Conservation (phyloP, 2,113 vertebrate species). For the Notarius quadriscutis region DNA sequence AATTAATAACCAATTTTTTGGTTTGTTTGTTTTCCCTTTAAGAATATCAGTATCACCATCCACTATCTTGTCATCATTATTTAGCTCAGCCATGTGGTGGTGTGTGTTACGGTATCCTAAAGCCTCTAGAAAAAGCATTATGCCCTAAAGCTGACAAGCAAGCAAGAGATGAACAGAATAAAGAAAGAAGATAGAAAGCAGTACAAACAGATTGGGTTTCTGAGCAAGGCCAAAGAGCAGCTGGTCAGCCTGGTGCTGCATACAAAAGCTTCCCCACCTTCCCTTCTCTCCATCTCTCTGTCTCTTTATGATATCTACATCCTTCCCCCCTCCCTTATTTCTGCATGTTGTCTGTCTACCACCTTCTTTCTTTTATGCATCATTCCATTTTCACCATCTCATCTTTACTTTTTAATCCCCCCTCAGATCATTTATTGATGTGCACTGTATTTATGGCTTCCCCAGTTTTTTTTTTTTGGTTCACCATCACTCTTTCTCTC, state of each 20-base stretch:
- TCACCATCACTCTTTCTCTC: neutral
- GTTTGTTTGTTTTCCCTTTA: neutral
- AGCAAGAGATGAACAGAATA: neutral
- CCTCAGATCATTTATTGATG: neutral
- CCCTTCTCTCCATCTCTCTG: constrained; percentile 5
- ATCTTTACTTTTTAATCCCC: constrained; percentile 3
- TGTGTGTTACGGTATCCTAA: neutral
- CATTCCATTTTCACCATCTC: neutral
- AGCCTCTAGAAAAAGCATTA: neutral
- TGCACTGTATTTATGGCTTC: neutral
- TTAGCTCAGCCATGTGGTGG: neutral
- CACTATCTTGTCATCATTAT: neutral
- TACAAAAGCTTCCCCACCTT: constrained; percentile 39
- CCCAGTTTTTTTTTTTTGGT: neutral
- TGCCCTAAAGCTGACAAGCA: neutral
- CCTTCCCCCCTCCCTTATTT: constrained; percentile 26
- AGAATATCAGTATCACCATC: neutral
- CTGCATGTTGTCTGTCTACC: constrained; percentile 27
- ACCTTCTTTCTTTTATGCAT: constrained; percentile 6
- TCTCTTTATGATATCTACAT: constrained; percentile 27
- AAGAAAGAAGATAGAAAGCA: neutral
- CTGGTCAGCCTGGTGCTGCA: constrained; percentile 33
- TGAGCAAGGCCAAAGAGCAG: constrained; percentile 36
- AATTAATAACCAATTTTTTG: neutral
- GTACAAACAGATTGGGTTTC: constrained; percentile 43